phyloP scores from a whole-genome alignment of 2,113 vertebrate species.

The Tringa solitaria region DNA sequence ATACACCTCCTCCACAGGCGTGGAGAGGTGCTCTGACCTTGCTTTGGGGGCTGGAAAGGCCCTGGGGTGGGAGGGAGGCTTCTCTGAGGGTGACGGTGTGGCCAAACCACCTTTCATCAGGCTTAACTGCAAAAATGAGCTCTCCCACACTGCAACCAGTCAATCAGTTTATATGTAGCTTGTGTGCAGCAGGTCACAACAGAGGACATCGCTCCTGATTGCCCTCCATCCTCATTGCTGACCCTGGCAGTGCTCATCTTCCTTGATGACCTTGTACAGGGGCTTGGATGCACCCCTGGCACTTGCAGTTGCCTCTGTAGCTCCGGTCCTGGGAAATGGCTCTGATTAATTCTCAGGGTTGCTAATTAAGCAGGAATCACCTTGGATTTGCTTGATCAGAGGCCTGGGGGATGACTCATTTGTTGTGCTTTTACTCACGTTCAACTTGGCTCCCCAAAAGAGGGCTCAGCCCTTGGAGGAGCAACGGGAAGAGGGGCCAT shows the following conservation, averaged over 20 bases:
- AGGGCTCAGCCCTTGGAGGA: neutral
- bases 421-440: neutral
- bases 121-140: neutral
- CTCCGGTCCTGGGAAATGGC: neutral
- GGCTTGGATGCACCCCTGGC: neutral
- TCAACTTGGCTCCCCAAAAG: neutral
- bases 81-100: neutral
- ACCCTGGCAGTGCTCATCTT: neutral
- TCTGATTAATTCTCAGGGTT: neutral
- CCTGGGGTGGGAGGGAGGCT: neutral
- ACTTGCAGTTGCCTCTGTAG: rapidly evolving
- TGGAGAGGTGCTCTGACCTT: neutral
- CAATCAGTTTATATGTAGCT: neutral
- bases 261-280: rapidly evolving
- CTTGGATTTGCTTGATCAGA: neutral
- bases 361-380: neutral
- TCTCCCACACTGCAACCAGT: neutral
- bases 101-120: neutral
- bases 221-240: neutral
- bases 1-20: neutral
- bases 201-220: neutral
- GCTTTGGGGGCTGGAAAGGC: neutral
- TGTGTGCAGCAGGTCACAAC: neutral
- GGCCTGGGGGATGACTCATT: neutral
- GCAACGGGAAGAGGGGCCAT: neutral